Evolutionary conservation across 2,888 invertebrate species (phyloP), one percentile per base, ranked within the genome.

Genomic region (Dasysyrphus tricinctus): DNA sequence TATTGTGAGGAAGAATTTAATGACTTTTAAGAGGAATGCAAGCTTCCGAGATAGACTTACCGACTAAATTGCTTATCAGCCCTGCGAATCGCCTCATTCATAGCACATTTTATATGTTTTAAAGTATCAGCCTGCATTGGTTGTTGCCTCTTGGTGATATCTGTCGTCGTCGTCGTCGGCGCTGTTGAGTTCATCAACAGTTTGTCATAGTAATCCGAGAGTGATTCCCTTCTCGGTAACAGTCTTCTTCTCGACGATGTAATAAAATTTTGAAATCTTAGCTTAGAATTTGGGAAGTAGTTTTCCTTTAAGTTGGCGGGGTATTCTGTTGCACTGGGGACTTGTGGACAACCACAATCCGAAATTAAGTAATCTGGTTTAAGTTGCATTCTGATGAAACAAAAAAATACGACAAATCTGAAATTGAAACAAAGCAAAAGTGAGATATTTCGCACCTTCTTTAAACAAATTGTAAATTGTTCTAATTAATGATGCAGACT

Each of bases 281-380:
- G 34, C 37, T 78, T 75, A 56, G 72, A 12, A 29, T 54, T 72
- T 11, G 74, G 69, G n/a, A 75, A 75, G 39, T 37, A 59, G 14
- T 63, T 78, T 12, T 63, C 75, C 3, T 75, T 70, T 11, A 63
- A 16, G 16, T 51, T 74, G 54, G 59, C 37, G 29, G 75, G 65
- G 67, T 75, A 75, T 57, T 77, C 77, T 65, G 59, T 56, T 54
- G 51, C 44, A 69, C 29, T 65, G 11, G 39, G 9, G 0, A 57
- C 16, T 85, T 89, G 90, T n/a, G 91, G 92, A 54, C 89, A 90
- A 47, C 92, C 92, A 84, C 89, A 89, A 54, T 90, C 90, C 19
- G 91, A 90, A 75, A 91, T 91, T 83, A 89, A 89, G 77, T 92
- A 92, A 89, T 92, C 92, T 42, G 92, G 91, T 57, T 89, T 90